A percentile compares a stretch with the other conserved stretches of the same genome.
phyloP scores from a whole-genome alignment of 1,140 invertebrate genomes.

The Listronotus oregonensis region DNA sequence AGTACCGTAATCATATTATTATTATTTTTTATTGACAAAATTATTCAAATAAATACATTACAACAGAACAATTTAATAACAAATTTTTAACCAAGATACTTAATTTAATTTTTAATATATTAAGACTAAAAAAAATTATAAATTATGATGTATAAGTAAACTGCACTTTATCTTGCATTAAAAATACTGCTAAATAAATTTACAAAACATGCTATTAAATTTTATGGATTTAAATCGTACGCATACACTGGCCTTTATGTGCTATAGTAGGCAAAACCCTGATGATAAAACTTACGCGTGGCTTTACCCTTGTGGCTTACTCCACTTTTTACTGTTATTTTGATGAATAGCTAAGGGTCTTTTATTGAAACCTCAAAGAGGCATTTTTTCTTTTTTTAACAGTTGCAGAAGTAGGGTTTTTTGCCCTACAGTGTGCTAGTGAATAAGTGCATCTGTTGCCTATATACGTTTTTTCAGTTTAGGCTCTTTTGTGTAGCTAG shows the following conservation, averaged over 20 bases:
- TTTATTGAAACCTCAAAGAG: constrained; percentile 23
- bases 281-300: no score
- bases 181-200: no score
- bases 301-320: constrained; percentile 22
- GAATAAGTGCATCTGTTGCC: constrained; percentile 28
- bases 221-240: not conserved
- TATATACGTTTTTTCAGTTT: constrained; percentile 19
- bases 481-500: constrained; percentile 9
- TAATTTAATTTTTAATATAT: no score
- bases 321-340: constrained; percentile 28
- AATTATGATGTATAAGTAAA: no score
- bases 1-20: no score
- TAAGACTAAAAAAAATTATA: no score
- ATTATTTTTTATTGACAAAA: no score
- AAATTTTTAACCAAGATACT: no score
- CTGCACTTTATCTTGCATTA: no score
- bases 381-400: constrained; percentile 28
- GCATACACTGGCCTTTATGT: not conserved
- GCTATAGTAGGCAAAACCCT: not conserved
- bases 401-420: constrained; percentile 21
- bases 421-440: constrained; percentile 4
- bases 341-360: constrained; percentile 23
- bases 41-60: no score
- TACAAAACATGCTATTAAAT: no score
- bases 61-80: no score